Conservation (phyloP, 1,140 invertebrate genomes). For the Drosophila burlai region DNA sequence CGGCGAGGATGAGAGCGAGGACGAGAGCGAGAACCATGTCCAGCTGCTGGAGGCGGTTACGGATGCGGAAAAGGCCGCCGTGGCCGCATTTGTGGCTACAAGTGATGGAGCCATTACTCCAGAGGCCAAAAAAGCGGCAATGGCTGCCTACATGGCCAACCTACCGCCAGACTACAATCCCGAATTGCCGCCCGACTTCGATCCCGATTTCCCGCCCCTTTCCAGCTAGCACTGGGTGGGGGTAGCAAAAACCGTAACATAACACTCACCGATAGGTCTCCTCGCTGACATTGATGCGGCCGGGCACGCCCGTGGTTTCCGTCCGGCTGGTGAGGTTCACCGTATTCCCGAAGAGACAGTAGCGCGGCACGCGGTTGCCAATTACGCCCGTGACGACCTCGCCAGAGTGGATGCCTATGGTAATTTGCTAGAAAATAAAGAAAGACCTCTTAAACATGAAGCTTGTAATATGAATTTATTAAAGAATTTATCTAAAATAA, state of each 20-base stretch:
- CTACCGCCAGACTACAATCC: slow-evolving; percentile 27
- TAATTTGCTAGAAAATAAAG: slow-evolving; percentile 90
- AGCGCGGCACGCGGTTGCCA: slow-evolving; percentile 98
- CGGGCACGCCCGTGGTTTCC: slow-evolving; percentile 96
- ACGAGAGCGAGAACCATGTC: slow-evolving; percentile 67
- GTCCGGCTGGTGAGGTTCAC: slow-evolving; percentile 98
- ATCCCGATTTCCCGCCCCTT: slow-evolving; percentile 29
- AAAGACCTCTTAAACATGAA: slow-evolving; percentile 11
- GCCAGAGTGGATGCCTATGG: slow-evolving; percentile 98
- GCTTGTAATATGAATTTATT: slow-evolving; percentile 40
- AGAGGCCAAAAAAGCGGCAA: slow-evolving; percentile 62
- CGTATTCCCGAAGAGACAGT: slow-evolving; percentile 98
- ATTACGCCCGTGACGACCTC: slow-evolving; percentile 98
- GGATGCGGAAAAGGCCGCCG: slow-evolving; percentile 69
- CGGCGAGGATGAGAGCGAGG: slow-evolving; percentile 53
- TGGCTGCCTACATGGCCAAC: slow-evolving; percentile 55
- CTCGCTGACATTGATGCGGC: slow-evolving; percentile 97
- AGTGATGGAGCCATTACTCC: slow-evolving; percentile 50
- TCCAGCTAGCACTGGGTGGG: slow-evolving; percentile 8
- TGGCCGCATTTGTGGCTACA: slow-evolving; percentile 65
- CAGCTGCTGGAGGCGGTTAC: slow-evolving; percentile 67
- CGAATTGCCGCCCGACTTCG: slow-evolving; percentile 28
- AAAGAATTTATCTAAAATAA: slow-evolving; percentile 24
- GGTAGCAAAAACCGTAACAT: slow-evolving; percentile 19
- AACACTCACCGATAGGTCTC: slow-evolving; percentile 94